These are phyloP conservation scores for Cricetomys ansorgei DNA, from an alignment of 2,113 vertebrate species.

Conservation along the genomic window DNA sequence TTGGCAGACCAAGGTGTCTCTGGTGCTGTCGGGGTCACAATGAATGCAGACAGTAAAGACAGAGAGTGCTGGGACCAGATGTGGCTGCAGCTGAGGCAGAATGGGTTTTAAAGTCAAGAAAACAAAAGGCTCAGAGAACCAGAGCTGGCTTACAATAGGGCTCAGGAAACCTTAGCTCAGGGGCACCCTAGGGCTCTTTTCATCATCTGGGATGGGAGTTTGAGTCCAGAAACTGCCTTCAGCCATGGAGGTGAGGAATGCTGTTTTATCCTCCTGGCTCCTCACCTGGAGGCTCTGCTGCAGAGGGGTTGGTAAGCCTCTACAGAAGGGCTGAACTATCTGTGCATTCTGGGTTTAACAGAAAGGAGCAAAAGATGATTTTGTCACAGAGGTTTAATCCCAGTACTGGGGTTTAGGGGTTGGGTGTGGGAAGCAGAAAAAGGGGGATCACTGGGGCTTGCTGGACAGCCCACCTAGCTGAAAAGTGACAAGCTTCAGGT, in stretches of 20 bases:
- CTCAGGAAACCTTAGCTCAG: neutral
- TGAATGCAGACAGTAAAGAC: too few relatives aligned
- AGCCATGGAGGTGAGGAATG: neutral
- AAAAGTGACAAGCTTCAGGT: neutral
- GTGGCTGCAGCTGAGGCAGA: too few relatives aligned
- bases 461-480: neutral
- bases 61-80: neutral
- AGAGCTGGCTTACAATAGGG: neutral
- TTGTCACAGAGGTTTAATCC: neutral
- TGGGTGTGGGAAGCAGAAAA: neutral
- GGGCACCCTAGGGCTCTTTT: neutral
- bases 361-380: neutral
- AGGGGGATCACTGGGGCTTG: neutral
- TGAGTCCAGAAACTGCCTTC: neutral
- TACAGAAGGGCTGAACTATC: neutral
- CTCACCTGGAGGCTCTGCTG: neutral
- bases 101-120: constrained; percentile 24
- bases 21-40: neutral
- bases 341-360: neutral
- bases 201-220: neutral
- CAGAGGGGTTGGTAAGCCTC: neutral
- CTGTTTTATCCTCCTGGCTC: neutral
- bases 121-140: neutral
- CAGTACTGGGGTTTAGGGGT: neutral
- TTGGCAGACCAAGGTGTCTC: neutral